Base-by-base conservation (phyloP, 2,888 invertebrate genomes). In the Metacarcinus magister region DNA sequence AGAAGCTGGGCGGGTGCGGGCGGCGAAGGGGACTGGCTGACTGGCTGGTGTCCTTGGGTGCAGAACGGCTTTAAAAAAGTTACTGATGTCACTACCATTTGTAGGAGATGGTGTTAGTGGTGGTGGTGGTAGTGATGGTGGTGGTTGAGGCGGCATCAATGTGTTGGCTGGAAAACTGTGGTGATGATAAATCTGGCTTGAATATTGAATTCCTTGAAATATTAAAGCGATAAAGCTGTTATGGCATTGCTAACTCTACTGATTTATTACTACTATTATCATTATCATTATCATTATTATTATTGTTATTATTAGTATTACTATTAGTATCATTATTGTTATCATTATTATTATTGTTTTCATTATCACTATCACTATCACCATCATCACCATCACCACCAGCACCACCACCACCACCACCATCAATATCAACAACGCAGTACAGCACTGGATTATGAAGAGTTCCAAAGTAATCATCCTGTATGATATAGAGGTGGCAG, bases 51-150 rank as follows among this genome's bases (percentile, higher is more conserved):
- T 67, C 67, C 67, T 67, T 67, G 67, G n/a, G 67, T n/a, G 5
- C 67, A 0, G 16, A 7, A 67, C 23, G 67, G 67, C 67, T n/a
- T 67, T n/a, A 67, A 23, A 67, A n/a, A 67, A 67, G 67, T 67
- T 67, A 67, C 82, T 82, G 82, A 82, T 82, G 82, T 82, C 82
- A 82, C 82, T 82, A 82, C 82, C 82, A 82, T 82, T 82, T 82
- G 32, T 82, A 82, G 82, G 28, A 28, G 82, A 13, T 32, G 82
- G 82, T 32, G 82, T 7, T 32, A 8, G 32, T 10, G 82, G 82
- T 23, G 82, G 32, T 13, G 32, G 82, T 32, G 32, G 82, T 54
- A 16, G 54, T 54, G 54, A 2, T 54, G 54, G 54, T 54, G 54
- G 3, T 54, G 54, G 54, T 16, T 8, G 54, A 54, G 54, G 54